These are phyloP conservation scores for Sphaeramia orbicularis DNA, from an alignment of 2,797 vertebrate species.

Conservation along the genomic window DNA sequence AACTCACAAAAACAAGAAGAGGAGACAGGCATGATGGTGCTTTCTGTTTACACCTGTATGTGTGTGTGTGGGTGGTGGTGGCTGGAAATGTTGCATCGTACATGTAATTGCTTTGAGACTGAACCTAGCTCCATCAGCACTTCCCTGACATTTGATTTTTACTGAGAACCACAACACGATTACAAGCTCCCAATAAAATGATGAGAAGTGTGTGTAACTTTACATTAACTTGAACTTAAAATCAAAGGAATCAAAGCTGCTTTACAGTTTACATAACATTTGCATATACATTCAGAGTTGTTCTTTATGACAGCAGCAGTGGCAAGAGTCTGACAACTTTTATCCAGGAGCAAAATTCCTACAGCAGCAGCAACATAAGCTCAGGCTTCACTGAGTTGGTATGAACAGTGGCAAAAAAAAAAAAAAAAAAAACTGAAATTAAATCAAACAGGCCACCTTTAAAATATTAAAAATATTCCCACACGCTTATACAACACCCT, in stretches of 20 bases:
- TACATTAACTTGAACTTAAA: conserved; percentile 13
- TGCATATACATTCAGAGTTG: not conserved
- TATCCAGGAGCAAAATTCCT: conserved; percentile 14
- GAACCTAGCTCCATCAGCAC: conserved; percentile 7
- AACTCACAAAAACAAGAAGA: conserved; percentile 19
- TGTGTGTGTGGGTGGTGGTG: too few species aligned
- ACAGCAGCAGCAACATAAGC: conserved; percentile 5
- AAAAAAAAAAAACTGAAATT: conserved; percentile 17
- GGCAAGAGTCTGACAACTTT: conserved; percentile 28
- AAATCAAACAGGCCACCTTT: not conserved
- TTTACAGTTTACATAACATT: conserved; percentile 31
- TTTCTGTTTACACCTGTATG: not conserved
- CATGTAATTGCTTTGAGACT: not conserved
- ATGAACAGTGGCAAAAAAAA: conserved; percentile 9
- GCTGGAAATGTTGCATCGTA: conserved; percentile 16
- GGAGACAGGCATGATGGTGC: not conserved
- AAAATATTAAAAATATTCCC: conserved; percentile 6
- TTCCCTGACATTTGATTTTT: conserved; percentile 23
- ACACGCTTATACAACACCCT: not conserved
- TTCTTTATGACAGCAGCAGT: conserved; percentile 26
- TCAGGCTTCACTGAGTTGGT: conserved; percentile 10
- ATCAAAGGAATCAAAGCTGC: conserved; percentile 32
- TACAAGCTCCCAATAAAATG: conserved; percentile 12
- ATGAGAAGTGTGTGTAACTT: not conserved
- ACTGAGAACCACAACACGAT: not conserved